A percentile compares a stretch with the other conserved stretches of the same genome.
phyloP scores from a whole-genome alignment of 1,140 invertebrate genomes.

The Leptestheria dahalacensis region DNA sequence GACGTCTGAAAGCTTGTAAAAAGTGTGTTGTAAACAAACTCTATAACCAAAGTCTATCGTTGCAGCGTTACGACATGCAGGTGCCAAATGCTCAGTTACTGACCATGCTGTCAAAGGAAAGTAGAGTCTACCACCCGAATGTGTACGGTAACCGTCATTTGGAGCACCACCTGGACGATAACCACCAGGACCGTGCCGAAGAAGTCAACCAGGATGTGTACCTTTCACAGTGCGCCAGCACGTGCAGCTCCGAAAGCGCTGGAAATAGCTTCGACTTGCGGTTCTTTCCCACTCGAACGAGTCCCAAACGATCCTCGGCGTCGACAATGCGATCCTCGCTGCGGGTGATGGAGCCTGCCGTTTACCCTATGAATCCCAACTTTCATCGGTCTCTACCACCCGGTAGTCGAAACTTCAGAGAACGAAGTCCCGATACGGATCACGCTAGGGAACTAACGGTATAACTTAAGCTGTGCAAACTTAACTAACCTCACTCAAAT shows the following conservation, averaged over 20 bases:
- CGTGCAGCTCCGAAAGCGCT: conserved; percentile 27
- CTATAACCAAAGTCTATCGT: too few species aligned
- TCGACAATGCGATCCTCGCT: background rate
- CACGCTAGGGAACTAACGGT: too few species aligned
- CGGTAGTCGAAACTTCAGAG: background rate
- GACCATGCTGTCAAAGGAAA: background rate
- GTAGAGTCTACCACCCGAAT: background rate
- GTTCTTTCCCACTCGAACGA: conserved; percentile 17
- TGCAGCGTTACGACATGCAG: background rate
- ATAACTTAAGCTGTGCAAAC: background rate
- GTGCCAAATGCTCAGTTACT: background rate
- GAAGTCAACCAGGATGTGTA: conserved; percentile 4
- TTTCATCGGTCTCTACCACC: background rate
- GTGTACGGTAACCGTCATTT: background rate
- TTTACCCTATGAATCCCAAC: background rate
- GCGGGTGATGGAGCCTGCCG: background rate
- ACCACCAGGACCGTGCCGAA: background rate
- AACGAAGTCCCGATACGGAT: too few species aligned
- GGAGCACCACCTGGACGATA: background rate
- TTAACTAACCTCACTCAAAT: background rate
- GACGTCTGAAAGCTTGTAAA: conserved; percentile 4
- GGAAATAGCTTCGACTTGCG: conserved; percentile 26
- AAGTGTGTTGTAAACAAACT: too few species aligned
- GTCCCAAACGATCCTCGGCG: background rate
- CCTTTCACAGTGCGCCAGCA: conserved; percentile 21